Base-by-base conservation (phyloP, 2,797 vertebrate species). In the Uromys caudimaculatus region DNA sequence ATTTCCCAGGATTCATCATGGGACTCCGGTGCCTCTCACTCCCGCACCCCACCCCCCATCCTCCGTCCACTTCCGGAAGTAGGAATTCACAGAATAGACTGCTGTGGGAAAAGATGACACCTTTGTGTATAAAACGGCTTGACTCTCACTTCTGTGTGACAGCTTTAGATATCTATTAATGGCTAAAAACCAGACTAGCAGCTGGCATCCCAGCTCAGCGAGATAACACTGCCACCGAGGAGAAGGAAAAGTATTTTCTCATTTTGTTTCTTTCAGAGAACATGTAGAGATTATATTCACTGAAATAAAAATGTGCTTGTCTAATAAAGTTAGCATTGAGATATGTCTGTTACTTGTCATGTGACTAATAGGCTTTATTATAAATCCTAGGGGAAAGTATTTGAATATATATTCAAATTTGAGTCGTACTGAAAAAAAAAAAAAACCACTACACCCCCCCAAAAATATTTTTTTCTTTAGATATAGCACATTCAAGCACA, bases 301-400 rank as follows among this genome's bases (percentile, higher is more conserved):
- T 79, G 35, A 96, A 93, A 90, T 84, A 58, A 91, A 96, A 95
- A 95, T 24, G 62, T 64, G 50, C 1, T 27, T 81, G 6, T 84
- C 69, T 96, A 92, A 90, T 79, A 91, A 96, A 21, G 73, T 89
- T 79, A 88, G 60, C 54, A 27, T 2, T 77, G 77, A 93, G 7
- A 35, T 21, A 6, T 52, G 13, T 21, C 82, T 92, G 21, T 73
- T 89, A 77, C 58, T 56, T 95, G 41, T 92, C 62, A 77, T 16
- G 41, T 56, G 77, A 81, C 83, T 85, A 92, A 90, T 62, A 75
- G 16, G 85, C 76, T 93, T 96, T 96, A 87, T 76, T 82, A 10
- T n/a, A 89, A 87, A 35, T 77, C 38, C 82, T 84, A 60, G 3
- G 29, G 92, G 29, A 71, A 77, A 29, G 19, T 79, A 62, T 87